A percentile compares a stretch with the other conserved stretches of the same genome.
These are phyloP conservation scores for Phataginus tetradactyla DNA, from an alignment of 2,797 vertebrate species.

Conservation along the genomic window DNA sequence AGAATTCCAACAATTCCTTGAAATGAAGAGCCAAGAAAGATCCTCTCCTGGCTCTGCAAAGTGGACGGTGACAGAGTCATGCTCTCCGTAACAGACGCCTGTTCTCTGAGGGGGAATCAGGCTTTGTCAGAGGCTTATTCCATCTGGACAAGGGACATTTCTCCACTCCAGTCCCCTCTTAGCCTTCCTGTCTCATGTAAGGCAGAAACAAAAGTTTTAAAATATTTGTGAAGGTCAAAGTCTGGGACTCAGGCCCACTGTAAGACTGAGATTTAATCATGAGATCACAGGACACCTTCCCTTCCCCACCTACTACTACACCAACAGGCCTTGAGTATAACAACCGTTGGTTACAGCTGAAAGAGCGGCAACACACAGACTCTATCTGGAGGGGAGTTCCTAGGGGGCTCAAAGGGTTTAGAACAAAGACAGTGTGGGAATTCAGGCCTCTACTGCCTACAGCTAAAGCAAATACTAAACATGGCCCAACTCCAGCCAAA, in stretches of 20 bases:
- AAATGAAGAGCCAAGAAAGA: neutral
- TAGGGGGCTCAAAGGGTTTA: neutral
- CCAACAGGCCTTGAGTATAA: neutral
- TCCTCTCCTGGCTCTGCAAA: neutral
- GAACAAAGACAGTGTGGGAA: neutral
- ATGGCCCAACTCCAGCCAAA: neutral
- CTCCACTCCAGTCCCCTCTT: neutral
- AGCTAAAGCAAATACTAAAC: neutral
- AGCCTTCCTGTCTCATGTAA: neutral
- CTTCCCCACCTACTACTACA: no score
- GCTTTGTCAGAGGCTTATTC: no score
- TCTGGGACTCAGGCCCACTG: neutral
- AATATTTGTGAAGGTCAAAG: neutral
- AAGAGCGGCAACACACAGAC: neutral
- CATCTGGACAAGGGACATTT: neutral
- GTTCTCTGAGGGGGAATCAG: neutral
- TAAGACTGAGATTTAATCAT: neutral
- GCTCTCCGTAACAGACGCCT: neutral
- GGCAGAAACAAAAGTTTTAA: neutral
- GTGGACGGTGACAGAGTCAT: neutral
- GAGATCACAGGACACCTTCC: neutral
- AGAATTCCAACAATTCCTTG: neutral
- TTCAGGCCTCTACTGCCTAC: neutral
- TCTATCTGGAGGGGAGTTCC: neutral
- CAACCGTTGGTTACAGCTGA: neutral